Base-by-base conservation (phyloP, 2,797 vertebrate species). In the Pagetopsis macropterus region DNA sequence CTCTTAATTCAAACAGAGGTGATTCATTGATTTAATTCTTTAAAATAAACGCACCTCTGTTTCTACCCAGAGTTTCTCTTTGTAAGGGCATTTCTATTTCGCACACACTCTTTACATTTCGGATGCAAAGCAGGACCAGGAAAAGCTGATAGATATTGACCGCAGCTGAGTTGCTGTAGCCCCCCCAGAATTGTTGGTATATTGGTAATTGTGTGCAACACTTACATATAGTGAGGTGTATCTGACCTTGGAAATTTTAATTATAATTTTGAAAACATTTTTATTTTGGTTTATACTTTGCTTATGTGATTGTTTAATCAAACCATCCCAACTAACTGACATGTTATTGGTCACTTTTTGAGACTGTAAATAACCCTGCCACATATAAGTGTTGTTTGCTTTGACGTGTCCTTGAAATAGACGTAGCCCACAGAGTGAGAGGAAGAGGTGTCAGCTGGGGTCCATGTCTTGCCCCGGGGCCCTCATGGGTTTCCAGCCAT, bases 321-420 rank as follows among this genome's bases (percentile, higher is more conserved):
- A 9, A 21, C 17, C 1, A 16, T 19, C 13, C 6, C 21, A 60
- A 55, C 4, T 10, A n/a, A 68, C 1, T 5, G 19, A 37, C 9
- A 46, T 17, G 41, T 12, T 11, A 1, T 10, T n/a, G 9, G 5
- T 17, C 31, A 14, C 4, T 58, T 37, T 59, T 33, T 58, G 31
- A 3, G 37, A 6, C 48, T 60, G 0, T n/a, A 54, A 41, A 41
- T 60, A 4, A 51, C 55, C 19, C 31, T 19, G 46, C 15, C 19
- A 16, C 15, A 3, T 19, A 27, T 21, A 27, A 33, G 9, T 37
- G 9, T 17, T 16, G 27, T 43, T 48, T 12, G n/a, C 33, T n/a
- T 37, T 54, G 58, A 49, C 0, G 1, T 14, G 9, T 70, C 33
- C 61, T 66, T 75, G 8, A 69, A 55, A 4, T 19, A 51, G 52